A percentile compares a stretch with the other conserved stretches of the same genome.
Evolutionary conservation across 2,888 invertebrate genomes (phyloP).

Genomic region (Cantharis rustica): DNA sequence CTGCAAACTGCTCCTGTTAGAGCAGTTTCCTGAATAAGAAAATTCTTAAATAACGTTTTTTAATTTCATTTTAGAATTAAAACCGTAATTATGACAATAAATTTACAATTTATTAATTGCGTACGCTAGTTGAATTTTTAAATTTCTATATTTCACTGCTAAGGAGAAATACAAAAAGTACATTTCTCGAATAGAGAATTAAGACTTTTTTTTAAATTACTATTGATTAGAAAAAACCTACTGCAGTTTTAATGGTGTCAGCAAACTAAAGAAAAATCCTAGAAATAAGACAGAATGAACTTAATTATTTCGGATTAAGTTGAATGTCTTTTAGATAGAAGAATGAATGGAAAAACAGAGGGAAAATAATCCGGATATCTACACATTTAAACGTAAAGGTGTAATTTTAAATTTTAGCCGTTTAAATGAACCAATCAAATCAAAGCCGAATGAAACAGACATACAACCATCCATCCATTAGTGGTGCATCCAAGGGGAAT

Average conservation of each 20-base stretch:
- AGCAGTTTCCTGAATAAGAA: background rate
- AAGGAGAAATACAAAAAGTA: background rate
- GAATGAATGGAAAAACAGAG: conserved; percentile 7
- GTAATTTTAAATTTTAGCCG: conserved; percentile 15
- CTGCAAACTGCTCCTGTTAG: background rate
- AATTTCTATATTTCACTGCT: background rate
- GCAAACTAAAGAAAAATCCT: conserved; percentile 13
- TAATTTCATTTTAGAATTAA: background rate
- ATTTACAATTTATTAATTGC: background rate
- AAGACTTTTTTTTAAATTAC: background rate
- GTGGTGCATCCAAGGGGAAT: conserved; percentile 15
- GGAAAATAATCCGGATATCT: conserved; percentile 10
- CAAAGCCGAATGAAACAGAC: conserved; percentile 17
- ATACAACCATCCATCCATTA: conserved; percentile 20
- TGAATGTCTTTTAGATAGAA: conserved; percentile 14
- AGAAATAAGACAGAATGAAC: conserved; percentile 15
- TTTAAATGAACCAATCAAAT: conserved; percentile 20
- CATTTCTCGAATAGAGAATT: background rate
- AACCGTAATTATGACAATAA: background rate
- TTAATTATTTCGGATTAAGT: conserved; percentile 17
- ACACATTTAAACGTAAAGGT: conserved; percentile 1
- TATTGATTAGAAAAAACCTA: conserved; percentile 14
- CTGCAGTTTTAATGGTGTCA: conserved; percentile 8
- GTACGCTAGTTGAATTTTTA: background rate
- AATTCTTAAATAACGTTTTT: background rate